These are phyloP conservation scores for Zophobas morio DNA, from an alignment of 1,140 invertebrate genomes.

Conservation along the genomic window DNA sequence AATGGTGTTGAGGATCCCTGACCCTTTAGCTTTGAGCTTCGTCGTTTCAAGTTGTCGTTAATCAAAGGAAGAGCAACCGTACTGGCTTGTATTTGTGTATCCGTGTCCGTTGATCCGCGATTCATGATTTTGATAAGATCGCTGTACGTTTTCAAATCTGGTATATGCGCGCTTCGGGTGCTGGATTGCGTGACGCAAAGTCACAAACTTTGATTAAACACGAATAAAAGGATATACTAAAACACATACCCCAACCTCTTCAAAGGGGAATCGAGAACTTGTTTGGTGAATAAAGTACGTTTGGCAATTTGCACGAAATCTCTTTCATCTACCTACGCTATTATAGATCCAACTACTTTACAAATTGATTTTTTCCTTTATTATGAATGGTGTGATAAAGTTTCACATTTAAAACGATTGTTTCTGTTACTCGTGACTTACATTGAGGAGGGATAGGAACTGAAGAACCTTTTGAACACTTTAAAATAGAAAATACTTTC, in stretches of 20 bases:
- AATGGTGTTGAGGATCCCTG: slow-evolving; percentile 23
- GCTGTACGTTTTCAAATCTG: slow-evolving; percentile 31
- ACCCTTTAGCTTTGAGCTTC: slow-evolving; percentile 23
- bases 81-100: slow-evolving; percentile 20
- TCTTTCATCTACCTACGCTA: slow-evolving; percentile 36
- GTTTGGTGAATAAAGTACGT: slow-evolving; percentile 49
- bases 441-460: too few relatives aligned
- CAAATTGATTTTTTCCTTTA: slow-evolving; percentile 22
- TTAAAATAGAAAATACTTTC: too few relatives aligned
- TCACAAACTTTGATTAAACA: slow-evolving; percentile 54
- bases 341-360: slow-evolving; percentile 41
- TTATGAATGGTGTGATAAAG: neutral
- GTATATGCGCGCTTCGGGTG: slow-evolving; percentile 45
- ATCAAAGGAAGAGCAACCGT: slow-evolving; percentile 50
- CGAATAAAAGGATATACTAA: slow-evolving; percentile 52
- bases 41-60: slow-evolving; percentile 42
- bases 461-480: too few relatives aligned
- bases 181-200: slow-evolving; percentile 47
- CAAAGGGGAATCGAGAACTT: slow-evolving; percentile 49
- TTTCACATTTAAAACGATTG: too few relatives aligned
- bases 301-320: slow-evolving; percentile 47
- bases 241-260: slow-evolving; percentile 42
- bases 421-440: too few relatives aligned
- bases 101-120: slow-evolving; percentile 35
- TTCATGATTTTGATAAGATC: slow-evolving; percentile 51